phyloP scores from a whole-genome alignment of 1,140 invertebrate genomes.

The Papilio xuthus region DNA sequence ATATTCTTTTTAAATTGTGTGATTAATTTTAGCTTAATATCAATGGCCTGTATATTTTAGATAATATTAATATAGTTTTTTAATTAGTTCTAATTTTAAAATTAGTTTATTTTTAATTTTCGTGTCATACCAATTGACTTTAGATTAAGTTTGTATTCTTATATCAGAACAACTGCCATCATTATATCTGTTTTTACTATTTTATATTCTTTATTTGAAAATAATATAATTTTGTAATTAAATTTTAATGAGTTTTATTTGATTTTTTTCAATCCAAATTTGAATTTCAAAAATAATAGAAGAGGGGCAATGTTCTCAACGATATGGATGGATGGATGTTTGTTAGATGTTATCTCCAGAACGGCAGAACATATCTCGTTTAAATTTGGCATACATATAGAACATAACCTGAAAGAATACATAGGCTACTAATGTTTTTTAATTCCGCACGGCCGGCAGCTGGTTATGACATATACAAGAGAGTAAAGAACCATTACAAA shows the following conservation, averaged over 20 bases:
- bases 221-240: constrained; percentile 74
- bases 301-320: too few relatives aligned
- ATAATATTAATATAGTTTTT: constrained; percentile 51
- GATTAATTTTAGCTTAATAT: constrained; percentile 58
- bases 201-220: constrained; percentile 75
- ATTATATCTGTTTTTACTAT: constrained; percentile 68
- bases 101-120: constrained; percentile 49
- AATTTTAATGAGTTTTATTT: constrained; percentile 49
- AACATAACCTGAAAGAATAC: too few relatives aligned
- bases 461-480: too few relatives aligned
- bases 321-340: too few relatives aligned
- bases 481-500: too few relatives aligned
- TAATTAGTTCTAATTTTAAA: constrained; percentile 46
- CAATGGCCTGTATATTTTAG: constrained; percentile 74
- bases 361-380: too few relatives aligned
- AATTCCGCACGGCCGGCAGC: too few relatives aligned
- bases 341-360: too few relatives aligned
- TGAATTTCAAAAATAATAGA: neutral
- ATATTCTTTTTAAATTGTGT: constrained; percentile 44
- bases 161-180: constrained; percentile 66
- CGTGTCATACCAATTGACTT: constrained; percentile 61
- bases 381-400: too few relatives aligned
- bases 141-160: constrained; percentile 48
- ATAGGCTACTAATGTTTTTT: too few relatives aligned
- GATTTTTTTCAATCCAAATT: neutral